Base-by-base conservation (phyloP, 2,797 vertebrate species). In the Dallia pectoralis region DNA sequence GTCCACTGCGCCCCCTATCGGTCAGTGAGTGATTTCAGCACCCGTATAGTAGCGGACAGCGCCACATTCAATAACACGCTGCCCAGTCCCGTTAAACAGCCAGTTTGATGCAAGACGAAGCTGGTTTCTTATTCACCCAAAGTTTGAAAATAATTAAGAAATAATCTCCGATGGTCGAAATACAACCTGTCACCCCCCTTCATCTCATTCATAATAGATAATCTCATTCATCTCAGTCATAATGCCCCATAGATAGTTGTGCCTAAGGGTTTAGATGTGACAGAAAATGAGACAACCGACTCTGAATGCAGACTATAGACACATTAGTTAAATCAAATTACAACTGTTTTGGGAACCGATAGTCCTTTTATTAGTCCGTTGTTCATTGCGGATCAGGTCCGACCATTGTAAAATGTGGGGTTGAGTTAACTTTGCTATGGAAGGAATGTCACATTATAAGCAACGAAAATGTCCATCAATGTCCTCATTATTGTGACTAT, bases 1-100 rank as follows among this genome's bases (percentile, higher is more conserved):
- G n/a, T 25, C 27, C n/a, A n/a, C n/a, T n/a, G 67, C 67, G 67
- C 27, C 47, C 27, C 67, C 67, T 53, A 7, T 67, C 48, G 67
- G 3, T 33, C 6, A 51, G 29, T 30, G 48, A 44, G 32, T 11
- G 40, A 71, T 76, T 85, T 89, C 84, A 90, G 85, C 76, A 86
- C 11, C 77, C 77, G 72, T 53, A 4, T 29, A 16, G 15, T 47
- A 56, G 70, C 53, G 84, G 79, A 87, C 85, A 87, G 79, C 77
- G 87, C 84, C 75, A 19, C 78, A 63, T n/a, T 48, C 53, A 44
- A 48, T 64, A 44, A 63, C n/a, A 15, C 15, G 51, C n/a, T 8
- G 16, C 32, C 40, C 12, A n/a, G 11, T 14, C 18, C 30, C 27
- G 47, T 36, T 48, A 18, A n/a, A 19, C 47, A 56, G 77, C 40